Percentiles rank a stretch among this genome's conserved stretches.
Evolutionary conservation across 2,797 vertebrate species (phyloP).

Genomic region (Myripristis murdjan): DNA sequence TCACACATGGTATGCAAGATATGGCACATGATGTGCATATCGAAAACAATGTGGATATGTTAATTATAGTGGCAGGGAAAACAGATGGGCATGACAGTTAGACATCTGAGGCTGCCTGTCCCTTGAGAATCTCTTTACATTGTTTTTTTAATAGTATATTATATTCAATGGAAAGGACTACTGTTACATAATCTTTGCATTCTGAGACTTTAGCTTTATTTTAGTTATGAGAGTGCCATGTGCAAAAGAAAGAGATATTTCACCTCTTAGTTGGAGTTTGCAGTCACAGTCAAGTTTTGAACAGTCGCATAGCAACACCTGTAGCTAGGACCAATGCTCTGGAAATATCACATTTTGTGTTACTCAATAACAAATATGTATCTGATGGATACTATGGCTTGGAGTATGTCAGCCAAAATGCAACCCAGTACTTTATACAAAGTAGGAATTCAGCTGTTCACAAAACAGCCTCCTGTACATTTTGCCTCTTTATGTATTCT

Average conservation of each 20-base stretch:
- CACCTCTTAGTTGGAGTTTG: background rate
- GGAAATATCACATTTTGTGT: conserved; percentile 10
- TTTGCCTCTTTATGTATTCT: no score
- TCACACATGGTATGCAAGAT: no score
- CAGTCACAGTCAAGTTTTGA: conserved; percentile 13
- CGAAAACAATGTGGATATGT: background rate
- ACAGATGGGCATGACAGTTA: background rate
- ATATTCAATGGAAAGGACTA: background rate
- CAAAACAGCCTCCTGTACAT: background rate
- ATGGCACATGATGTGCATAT: background rate
- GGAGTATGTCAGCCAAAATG: no score
- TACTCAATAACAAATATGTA: conserved; percentile 8
- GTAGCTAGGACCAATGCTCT: background rate
- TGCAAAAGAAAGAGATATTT: background rate
- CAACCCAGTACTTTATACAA: background rate
- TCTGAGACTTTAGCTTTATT: no score
- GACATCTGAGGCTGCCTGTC: background rate
- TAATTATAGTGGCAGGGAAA: no score
- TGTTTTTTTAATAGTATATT: background rate
- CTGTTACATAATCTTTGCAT: no score
- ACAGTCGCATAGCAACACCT: conserved; percentile 19
- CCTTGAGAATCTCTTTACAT: background rate
- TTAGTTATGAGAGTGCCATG: no score
- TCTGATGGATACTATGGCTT: no score
- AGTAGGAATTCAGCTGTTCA: background rate